Evolutionary conservation across 2,888 invertebrate species (phyloP).

Genomic region (Noctua comes): DNA sequence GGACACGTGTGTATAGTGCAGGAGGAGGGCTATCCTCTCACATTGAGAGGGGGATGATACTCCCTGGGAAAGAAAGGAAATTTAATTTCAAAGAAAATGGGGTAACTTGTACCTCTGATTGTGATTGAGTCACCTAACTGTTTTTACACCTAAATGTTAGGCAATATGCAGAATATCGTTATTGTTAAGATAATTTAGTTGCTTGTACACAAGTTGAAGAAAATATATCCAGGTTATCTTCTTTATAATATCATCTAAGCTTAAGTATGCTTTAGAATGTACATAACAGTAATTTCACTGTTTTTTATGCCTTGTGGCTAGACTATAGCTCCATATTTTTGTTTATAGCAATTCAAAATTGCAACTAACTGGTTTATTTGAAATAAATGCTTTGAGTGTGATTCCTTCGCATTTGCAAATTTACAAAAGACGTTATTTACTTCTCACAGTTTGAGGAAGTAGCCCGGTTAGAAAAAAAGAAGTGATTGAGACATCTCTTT

Average conservation of each 20-base stretch:
- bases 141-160: background rate
- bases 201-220: no score
- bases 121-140: background rate
- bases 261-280: background rate
- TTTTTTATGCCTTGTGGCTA: background rate
- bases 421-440: background rate
- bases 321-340: background rate
- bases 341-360: background rate
- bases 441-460: background rate
- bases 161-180: background rate
- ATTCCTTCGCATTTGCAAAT: background rate
- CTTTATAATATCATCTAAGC: background rate
- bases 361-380: background rate
- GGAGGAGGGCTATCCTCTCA: constrained; percentile 91
- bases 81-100: background rate
- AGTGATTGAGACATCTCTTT: background rate
- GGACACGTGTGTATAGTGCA: constrained; percentile 93
- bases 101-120: background rate
- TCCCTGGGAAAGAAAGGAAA: constrained; percentile 84
- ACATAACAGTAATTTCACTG: background rate
- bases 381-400: no score
- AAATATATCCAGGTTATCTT: background rate
- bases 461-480: background rate
- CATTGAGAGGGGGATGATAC: constrained; percentile 92
- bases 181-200: background rate